Evolutionary conservation across 2,797 vertebrate genomes (phyloP).

Genomic region (Rhynchotus rufescens): DNA sequence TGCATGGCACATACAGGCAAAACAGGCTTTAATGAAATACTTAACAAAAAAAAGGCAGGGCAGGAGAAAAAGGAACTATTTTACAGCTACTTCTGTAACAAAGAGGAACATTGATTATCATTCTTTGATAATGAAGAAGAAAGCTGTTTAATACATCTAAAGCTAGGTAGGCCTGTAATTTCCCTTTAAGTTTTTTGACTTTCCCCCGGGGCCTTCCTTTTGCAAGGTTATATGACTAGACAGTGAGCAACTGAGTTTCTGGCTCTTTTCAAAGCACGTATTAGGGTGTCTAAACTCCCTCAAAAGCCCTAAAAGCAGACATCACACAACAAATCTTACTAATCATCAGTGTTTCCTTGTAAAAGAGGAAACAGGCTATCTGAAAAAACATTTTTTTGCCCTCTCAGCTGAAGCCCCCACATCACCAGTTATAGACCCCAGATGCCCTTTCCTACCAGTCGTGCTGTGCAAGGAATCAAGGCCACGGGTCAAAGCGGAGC

Average conservation of each 20-base stretch:
- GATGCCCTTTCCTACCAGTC: background rate
- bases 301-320: background rate
- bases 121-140: constrained; percentile 70
- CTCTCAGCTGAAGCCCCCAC: background rate
- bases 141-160: constrained; percentile 62
- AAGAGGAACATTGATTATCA: constrained; percentile 68
- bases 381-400: background rate
- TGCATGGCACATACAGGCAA: background rate
- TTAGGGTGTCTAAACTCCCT: background rate
- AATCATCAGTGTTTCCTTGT: background rate
- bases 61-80: constrained; percentile 11
- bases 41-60: constrained; percentile 19
- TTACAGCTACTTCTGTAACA: constrained; percentile 62
- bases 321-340: background rate
- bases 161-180: background rate
- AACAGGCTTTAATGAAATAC: constrained; percentile 55
- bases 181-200: constrained; percentile 41
- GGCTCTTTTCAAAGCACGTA: background rate
- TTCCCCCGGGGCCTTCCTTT: background rate
- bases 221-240: background rate
- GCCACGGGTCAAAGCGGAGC: background rate
- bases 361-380: background rate
- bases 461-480: background rate
- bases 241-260: background rate
- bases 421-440: background rate